Percentiles rank a stretch among this genome's conserved stretches.
Conservation (phyloP, 2,797 vertebrate species). For the Rhyacichthys aspro region DNA sequence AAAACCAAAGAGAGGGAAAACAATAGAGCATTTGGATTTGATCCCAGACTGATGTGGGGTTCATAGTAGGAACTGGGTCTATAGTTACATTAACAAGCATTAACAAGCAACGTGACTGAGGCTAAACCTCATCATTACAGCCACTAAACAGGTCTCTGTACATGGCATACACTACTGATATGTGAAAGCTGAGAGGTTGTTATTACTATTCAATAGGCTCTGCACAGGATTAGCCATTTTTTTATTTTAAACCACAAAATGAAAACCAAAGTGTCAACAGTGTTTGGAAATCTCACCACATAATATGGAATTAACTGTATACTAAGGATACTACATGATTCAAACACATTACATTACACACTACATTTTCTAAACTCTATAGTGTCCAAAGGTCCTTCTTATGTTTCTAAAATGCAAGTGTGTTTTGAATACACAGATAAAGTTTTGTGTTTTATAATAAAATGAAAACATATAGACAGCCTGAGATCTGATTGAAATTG, state of each 20-base stretch:
- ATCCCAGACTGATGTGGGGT: slow-evolving; percentile 38
- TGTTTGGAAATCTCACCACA: too few species aligned
- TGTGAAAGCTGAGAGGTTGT: neutral
- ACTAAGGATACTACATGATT: too few species aligned
- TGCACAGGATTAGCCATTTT: slow-evolving; percentile 12
- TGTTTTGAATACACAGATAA: too few species aligned
- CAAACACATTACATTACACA: too few species aligned
- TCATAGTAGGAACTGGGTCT: slow-evolving; percentile 44
- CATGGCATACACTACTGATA: slow-evolving; percentile 10
- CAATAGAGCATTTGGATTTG: slow-evolving; percentile 51
- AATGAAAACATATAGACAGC: too few species aligned
- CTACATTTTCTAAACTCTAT: too few species aligned
- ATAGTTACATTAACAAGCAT: slow-evolving; percentile 54
- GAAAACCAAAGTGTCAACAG: neutral
- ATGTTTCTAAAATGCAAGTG: too few species aligned
- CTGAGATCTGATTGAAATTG: too few species aligned
- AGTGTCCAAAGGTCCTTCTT: too few species aligned
- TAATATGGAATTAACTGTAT: too few species aligned
- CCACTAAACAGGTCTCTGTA: slow-evolving; percentile 30
- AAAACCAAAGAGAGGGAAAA: slow-evolving; percentile 52
- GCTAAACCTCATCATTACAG: slow-evolving; percentile 29
- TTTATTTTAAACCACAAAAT: too few species aligned
- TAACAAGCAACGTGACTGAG: slow-evolving; percentile 40
- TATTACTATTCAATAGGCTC: neutral
- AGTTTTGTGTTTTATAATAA: too few species aligned